Percentiles rank a stretch among this genome's conserved stretches.
Conservation (phyloP, 1,140 invertebrate species). For the Leptopilina boulardi region DNA sequence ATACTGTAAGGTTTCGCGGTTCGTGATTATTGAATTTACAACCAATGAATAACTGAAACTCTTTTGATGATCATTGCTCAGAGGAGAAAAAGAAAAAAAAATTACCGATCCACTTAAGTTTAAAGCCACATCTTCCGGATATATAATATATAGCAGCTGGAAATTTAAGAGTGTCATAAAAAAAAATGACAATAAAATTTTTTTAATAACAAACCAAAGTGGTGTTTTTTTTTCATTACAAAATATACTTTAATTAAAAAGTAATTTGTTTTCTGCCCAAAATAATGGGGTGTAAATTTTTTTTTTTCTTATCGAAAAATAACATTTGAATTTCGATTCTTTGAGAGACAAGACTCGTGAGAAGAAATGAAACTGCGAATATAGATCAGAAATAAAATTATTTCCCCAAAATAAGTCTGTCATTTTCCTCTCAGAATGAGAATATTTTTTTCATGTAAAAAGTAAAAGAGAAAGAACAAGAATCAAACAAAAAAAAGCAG, state of each 20-base stretch:
- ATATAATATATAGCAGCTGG: not conserved
- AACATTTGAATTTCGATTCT: too few relatives aligned
- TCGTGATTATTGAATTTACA: slow-evolving; percentile 29
- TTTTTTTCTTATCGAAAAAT: too few relatives aligned
- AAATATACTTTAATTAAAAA: not conserved
- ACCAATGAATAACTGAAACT: not conserved
- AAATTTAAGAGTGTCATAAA: slow-evolving; percentile 8
- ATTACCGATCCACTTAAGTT: not conserved
- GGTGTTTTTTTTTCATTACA: not conserved
- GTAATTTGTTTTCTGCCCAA: not conserved
- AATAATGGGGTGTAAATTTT: too few relatives aligned
- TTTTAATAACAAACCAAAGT: not conserved
- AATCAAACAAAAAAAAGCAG: too few relatives aligned
- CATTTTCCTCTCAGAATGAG: too few relatives aligned
- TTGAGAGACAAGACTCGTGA: too few relatives aligned
- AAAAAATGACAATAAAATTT: not conserved
- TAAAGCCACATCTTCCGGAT: not conserved
- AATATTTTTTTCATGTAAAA: too few relatives aligned
- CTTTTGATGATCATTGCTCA: not conserved
- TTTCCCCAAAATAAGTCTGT: too few relatives aligned
- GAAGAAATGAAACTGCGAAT: too few relatives aligned
- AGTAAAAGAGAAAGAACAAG: too few relatives aligned
- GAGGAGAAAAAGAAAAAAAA: not conserved
- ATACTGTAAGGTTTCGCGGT: not conserved
- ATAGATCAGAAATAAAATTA: too few relatives aligned